Evolutionary conservation across 2,797 vertebrate species (phyloP), one percentile per base, ranked within the genome.

Genomic region (Hoplostethus mediterraneus): DNA sequence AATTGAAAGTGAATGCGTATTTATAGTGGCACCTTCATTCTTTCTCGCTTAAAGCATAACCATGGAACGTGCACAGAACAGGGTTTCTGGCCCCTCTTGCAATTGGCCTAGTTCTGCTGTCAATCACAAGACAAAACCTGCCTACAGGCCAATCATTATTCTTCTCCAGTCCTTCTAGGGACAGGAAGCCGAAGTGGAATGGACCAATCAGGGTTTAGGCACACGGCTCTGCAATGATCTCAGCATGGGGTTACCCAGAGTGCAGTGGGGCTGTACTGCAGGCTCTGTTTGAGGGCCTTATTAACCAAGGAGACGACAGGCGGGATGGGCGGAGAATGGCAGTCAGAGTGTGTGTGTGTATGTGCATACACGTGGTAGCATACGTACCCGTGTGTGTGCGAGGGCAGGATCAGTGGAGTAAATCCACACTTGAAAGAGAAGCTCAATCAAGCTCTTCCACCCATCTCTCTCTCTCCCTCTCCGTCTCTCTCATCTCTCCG

Each of bases 341-440:
- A 53, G 31, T 68, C n/a, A 4, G 69, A 31, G 72, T 76, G 84
- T 51, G 63, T 59, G 57, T 44, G 53, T 42, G 30, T 12, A 33
- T 21, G 33, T 54, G 75, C 47, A 49, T 42, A 64, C 73, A 72
- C 17, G 51, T 73, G 45, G 38, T 76, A 53, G 52, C 28, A 49
- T 44, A 49, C 33, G 25, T 12, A 36, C 30, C 56, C 30, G 66
- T 61, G 67, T 61, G 55, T 53, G 31, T 36, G 77, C 54, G 28
- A 72, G 77, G 38, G 63, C 48, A 58, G 85, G 90, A 90, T 92
- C 90, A 93, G 90, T 60, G 30, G 72, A 86, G 84, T 91, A 92
- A 93, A 93, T 92, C 94, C 91, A 84, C 86, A 94, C 92, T 93
- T 94, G 89, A 94, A 94, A 94, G 91, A 89, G 81, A 75, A 81